Evolutionary conservation across 2,113 vertebrate species (phyloP).

Genomic region (Picathartes gymnocephalus): DNA sequence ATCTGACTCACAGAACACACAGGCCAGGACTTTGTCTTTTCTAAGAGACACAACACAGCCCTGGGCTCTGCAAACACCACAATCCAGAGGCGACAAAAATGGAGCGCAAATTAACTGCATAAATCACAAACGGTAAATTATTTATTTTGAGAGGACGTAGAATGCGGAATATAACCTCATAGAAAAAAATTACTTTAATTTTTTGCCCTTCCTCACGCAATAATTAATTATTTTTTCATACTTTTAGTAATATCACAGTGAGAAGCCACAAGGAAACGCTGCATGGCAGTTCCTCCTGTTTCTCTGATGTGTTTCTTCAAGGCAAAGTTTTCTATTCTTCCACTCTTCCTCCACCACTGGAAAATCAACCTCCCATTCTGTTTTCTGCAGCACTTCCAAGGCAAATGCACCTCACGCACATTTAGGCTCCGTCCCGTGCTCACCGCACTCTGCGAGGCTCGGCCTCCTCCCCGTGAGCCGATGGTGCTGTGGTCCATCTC

Average conservation of each 20-base stretch:
- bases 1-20: fast-evolving
- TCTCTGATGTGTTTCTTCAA: not conserved
- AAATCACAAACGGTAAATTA: not conserved
- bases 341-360: not conserved
- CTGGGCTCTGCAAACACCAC: not conserved
- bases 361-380: not conserved
- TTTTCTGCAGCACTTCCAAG: not conserved
- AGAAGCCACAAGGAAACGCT: not conserved
- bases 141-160: not conserved
- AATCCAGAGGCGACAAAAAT: fast-evolving
- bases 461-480: fast-evolving
- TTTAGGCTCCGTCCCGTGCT: not conserved
- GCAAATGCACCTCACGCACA: fast-evolving
- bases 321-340: not conserved
- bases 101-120: not conserved
- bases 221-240: not conserved
- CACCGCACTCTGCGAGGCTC: fast-evolving
- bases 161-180: not conserved
- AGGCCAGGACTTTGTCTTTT: not conserved
- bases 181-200: not conserved
- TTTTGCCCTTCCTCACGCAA: not conserved
- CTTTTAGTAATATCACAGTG: not conserved
- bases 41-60: not conserved
- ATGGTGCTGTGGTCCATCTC: not conserved
- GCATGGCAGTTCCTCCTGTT: not conserved